These are phyloP conservation scores for Notolabrus celidotus DNA, from an alignment of 2,797 vertebrate genomes.

Conservation along the genomic window DNA sequence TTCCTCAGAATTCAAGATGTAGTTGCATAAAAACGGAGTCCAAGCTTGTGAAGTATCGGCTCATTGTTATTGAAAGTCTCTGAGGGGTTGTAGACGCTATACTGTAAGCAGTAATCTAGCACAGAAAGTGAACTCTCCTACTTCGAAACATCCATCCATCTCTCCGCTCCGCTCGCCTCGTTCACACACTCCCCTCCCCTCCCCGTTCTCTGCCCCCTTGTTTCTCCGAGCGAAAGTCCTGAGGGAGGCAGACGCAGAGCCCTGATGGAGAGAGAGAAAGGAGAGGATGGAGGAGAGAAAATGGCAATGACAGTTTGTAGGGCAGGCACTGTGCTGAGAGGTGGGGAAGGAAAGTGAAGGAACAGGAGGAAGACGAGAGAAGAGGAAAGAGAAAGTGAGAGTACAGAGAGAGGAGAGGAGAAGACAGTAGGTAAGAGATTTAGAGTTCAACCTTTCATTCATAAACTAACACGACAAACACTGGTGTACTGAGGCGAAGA, in stretches of 20 bases:
- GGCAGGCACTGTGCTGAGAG: constrained; percentile 53
- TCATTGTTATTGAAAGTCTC: not conserved
- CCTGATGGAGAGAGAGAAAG: constrained; percentile 42
- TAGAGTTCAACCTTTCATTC: constrained; percentile 5
- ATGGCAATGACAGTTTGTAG: constrained; percentile 73
- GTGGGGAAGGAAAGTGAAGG: constrained; percentile 32
- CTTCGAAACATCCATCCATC: constrained; percentile 1
- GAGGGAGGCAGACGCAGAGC: constrained; percentile 46
- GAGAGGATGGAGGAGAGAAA: constrained; percentile 70
- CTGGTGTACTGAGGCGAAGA: not conserved
- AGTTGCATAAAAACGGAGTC: not conserved
- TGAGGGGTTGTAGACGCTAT: not conserved
- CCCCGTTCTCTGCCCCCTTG: constrained; percentile 48
- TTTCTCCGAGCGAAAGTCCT: constrained; percentile 65
- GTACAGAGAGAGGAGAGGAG: constrained; percentile 19
- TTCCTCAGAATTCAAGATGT: constrained; percentile 5
- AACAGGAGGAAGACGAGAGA: constrained; percentile 9
- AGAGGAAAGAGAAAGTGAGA: constrained; percentile 3
- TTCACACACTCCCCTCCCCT: constrained; percentile 22
- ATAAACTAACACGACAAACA: constrained; percentile 3
- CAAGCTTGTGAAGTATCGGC: constrained; percentile 3
- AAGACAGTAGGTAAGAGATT: constrained; percentile 69
- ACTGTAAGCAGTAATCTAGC: constrained; percentile 29
- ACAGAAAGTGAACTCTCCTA: constrained; percentile 13
- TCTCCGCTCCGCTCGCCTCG: constrained; percentile 17